Conservation (phyloP, 2,113 vertebrate genomes). For the Eulacestoma nigropectus region DNA sequence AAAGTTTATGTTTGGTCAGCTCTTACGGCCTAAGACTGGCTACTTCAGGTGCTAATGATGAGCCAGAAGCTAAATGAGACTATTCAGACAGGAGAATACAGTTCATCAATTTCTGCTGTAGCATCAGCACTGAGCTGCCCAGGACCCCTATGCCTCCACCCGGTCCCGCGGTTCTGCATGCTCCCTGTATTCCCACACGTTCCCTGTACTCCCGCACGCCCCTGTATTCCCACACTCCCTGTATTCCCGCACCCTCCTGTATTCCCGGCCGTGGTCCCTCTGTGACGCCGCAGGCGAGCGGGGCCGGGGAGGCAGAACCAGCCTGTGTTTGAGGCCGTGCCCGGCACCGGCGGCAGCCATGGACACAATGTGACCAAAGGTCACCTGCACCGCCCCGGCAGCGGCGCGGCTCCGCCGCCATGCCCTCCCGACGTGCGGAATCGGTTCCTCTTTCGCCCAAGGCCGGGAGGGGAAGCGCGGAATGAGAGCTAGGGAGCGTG, state of each 20-base stretch:
- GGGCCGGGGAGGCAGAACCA: neutral
- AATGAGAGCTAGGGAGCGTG: neutral
- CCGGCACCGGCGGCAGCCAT: fast-evolving
- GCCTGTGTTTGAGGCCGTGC: fast-evolving
- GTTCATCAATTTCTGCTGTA: neutral
- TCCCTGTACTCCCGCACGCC: neutral
- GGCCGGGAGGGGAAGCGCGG: neutral
- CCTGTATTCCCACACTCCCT: neutral
- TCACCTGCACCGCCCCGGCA: neutral
- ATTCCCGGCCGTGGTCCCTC: neutral
- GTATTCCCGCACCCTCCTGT: fast-evolving
- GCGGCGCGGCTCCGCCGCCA: fast-evolving
- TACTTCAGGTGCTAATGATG: neutral
- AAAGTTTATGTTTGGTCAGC: neutral
- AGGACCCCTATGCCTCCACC: fast-evolving
- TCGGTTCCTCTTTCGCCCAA: constrained; percentile 2
- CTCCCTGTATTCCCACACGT: fast-evolving
- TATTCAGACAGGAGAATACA: neutral
- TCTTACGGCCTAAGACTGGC: neutral
- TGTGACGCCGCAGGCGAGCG: fast-evolving
- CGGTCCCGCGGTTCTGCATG: fast-evolving
- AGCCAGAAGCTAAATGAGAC: neutral
- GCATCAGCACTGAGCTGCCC: neutral
- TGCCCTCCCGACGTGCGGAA: neutral
- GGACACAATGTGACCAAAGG: neutral